A percentile compares a stretch with the other conserved stretches of the same genome.
Conservation (phyloP, 2,888 invertebrate species). For the Meliscaeva auricollis region DNA sequence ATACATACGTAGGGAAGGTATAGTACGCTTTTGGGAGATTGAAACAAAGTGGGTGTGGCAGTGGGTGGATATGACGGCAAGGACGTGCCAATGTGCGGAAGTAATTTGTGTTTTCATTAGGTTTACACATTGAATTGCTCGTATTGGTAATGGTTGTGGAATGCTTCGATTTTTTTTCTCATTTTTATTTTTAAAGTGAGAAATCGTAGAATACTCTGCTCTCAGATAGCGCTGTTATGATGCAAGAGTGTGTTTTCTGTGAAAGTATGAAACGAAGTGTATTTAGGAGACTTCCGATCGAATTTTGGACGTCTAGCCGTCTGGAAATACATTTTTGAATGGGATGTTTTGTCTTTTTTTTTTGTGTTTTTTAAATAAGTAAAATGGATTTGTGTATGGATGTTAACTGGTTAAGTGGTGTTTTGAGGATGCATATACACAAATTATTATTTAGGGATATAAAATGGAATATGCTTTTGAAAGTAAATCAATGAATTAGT, state of each 20-base stretch:
- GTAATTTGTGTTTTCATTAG: slow-evolving; percentile 83
- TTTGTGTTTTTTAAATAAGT: background rate
- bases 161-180: slow-evolving; percentile 31
- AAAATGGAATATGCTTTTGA: background rate
- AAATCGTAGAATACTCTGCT: slow-evolving; percentile 23
- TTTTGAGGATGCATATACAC: background rate
- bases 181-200: slow-evolving; percentile 25
- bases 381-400: background rate
- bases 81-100: slow-evolving; percentile 82
- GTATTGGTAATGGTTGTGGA: slow-evolving; percentile 63
- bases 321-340: slow-evolving; percentile 77
- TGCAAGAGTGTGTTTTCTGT: slow-evolving; percentile 11
- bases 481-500: too few species aligned
- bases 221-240: slow-evolving; percentile 4
- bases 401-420: slow-evolving; percentile 21
- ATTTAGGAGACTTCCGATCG: slow-evolving; percentile 83
- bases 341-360: background rate
- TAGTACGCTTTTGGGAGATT: slow-evolving; percentile 3
- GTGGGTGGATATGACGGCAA: slow-evolving; percentile 64
- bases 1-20: too few species aligned
- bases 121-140: slow-evolving; percentile 77
- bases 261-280: slow-evolving; percentile 78
- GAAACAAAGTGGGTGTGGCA: slow-evolving; percentile 22
- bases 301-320: slow-evolving; percentile 81
- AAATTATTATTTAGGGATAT: background rate